Evolutionary conservation across 2,888 invertebrate genomes (phyloP), one percentile per base, ranked within the genome.

Genomic region (Chrysolina oricalcia): DNA sequence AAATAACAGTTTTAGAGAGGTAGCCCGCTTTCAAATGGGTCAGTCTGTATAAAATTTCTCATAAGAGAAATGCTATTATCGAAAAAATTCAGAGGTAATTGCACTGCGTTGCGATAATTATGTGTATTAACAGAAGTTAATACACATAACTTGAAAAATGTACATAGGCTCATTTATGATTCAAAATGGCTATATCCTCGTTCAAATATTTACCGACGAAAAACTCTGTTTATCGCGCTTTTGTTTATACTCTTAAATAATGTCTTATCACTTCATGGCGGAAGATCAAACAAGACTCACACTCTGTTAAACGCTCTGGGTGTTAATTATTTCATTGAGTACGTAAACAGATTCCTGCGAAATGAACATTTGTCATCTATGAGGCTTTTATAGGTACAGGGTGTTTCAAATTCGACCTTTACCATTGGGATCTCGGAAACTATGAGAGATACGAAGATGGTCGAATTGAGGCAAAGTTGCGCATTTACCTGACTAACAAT

Each of bases 181-280:
- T 2, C n/a, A 59, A 27, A 6, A 27, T 23, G 17, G 8, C 35
- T n/a, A 59, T n/a, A 27, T 27, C 59, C 59, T 23, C 19, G 11
- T 59, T 59, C 27, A 67, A 67, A 67, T 67, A 67, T 67, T 67
- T 67, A 67, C 48, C 17, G 46, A 66, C 48, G 23, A 46, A 13
- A 40, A 50, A 48, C 46, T 23, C n/a, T 67, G 23, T 67, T 50
- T 27, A 67, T 67, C 48, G n/a, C 23, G 10, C 66, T 66, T 27
- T 66, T 21, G 46, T 46, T 48, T 66, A 23, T 66, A 27, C 17
- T 17, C n/a, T 50, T 35, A 67, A 50, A 17, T 67, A 48, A n/a
- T n/a, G n/a, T 27, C 35, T 67, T 50, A 67, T 67, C 67, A 50
- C 67, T 67, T 67, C 67, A 50, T 35, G 35, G 67, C 17, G 11